Base-by-base conservation (phyloP, 2,797 vertebrate genomes). In the Xenops minutus region DNA sequence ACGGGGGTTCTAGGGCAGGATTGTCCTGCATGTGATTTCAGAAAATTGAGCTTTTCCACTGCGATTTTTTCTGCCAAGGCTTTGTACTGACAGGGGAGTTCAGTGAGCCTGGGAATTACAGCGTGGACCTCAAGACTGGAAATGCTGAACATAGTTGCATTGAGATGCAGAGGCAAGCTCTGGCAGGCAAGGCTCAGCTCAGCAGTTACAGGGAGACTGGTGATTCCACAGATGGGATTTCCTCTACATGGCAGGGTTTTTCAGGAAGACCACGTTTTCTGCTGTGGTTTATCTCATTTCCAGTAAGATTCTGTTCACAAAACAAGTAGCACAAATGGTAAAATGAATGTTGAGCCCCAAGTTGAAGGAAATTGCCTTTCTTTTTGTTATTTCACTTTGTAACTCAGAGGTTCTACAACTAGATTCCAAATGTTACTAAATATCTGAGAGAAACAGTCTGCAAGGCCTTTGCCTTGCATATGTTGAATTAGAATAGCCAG, bases 101-200 rank as follows among this genome's bases (percentile, higher is more conserved):
- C 13, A 43, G 58, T 0, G 3, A 75, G 73, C 18, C 10, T 32
- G 9, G 48, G 26, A 71, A 30, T 23, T 12, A 54, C 39, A 67
- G 32, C 0, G 0, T 5, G 22, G 68, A 13, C 19, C 48, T 66
- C 18, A 10, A 27, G 55, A 11, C 29, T 36, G 29, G 49, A 39
- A 63, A 20, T 3, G 1, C 2, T 73, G 44, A 63, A 26, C 20
- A 5, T 1, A 14, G 48, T 56, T 46, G n/a, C 44, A 1, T 18
- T 30, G 34, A 55, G 48, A 48, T 52, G 48, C 4, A 5, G n/a
- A 74, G n/a, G 56, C 73, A 29, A 27, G 13, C 29, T 22, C 58
- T 78, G 46, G 49, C 67, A 68, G 75, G 56, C 21, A 8, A 86
- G 67, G 56, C 63, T 80, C 61, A 62, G 64, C 46, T 26, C 27